phyloP scores from a whole-genome alignment of 1,140 invertebrate genomes.

The Drosophila serrata region DNA sequence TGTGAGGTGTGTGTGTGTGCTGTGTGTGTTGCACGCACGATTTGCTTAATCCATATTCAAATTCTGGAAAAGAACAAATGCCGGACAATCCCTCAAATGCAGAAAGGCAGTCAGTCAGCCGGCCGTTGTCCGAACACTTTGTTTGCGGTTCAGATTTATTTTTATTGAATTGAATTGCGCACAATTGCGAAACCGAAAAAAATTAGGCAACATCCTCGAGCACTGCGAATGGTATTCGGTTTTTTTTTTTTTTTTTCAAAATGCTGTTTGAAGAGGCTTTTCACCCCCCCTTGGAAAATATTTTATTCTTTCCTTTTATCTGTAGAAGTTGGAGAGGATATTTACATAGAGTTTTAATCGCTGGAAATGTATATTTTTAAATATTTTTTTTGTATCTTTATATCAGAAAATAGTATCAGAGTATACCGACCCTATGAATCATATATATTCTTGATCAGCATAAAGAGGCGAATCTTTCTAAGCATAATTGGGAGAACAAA shows the following conservation, averaged over 20 bases:
- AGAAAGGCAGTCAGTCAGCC: conserved; percentile 13
- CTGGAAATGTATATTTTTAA: background rate
- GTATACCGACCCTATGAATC: too few species aligned
- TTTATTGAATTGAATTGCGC: conserved; percentile 77
- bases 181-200: conserved; percentile 28
- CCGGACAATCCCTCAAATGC: conserved; percentile 10
- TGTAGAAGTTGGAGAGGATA: background rate
- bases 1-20: conserved; percentile 46
- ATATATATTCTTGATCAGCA: too few species aligned
- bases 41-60: conserved; percentile 82
- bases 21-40: conserved; percentile 55
- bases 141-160: conserved; percentile 80
- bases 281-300: background rate
- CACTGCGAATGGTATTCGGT: conserved; percentile 28
- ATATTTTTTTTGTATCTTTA: background rate
- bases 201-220: conserved; percentile 29
- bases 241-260: too few species aligned
- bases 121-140: conserved; percentile 61
- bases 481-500: too few species aligned
- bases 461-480: too few species aligned
- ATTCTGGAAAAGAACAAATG: conserved; percentile 51
- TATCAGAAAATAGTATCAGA: too few species aligned
- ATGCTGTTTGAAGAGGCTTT: conserved; percentile 8
- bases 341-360: conserved; percentile 1
- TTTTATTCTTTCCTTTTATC: background rate